phyloP scores from a whole-genome alignment of 2,797 vertebrate genomes.

The Melopsittacus undulatus region DNA sequence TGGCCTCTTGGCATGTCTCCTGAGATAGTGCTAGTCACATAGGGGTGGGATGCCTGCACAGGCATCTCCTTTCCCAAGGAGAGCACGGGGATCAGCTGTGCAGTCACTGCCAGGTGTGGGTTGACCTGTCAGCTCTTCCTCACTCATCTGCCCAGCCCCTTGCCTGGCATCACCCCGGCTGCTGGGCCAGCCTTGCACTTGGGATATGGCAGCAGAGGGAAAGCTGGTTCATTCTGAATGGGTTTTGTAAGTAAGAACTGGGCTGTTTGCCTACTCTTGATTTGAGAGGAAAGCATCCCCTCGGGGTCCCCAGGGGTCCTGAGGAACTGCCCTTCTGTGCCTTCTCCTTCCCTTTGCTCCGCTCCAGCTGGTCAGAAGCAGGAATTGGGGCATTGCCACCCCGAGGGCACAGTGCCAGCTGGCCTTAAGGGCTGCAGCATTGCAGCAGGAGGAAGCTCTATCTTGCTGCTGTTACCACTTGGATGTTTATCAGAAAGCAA shows the following conservation, averaged over 20 bases:
- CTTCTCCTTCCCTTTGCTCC: background rate
- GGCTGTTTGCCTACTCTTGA: background rate
- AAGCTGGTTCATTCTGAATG: rapidly evolving
- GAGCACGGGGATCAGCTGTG: background rate
- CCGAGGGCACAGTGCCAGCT: background rate
- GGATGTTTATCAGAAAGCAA: constrained; percentile 12
- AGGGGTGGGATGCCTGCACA: background rate
- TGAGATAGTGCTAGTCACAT: background rate
- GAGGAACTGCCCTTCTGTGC: background rate
- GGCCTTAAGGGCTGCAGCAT: background rate
- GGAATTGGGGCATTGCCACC: background rate
- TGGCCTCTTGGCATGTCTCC: background rate
- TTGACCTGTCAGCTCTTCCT: background rate
- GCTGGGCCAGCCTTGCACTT: background rate
- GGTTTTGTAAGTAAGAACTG: background rate
- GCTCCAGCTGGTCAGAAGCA: background rate
- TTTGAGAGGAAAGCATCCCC: background rate
- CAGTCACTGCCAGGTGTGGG: background rate
- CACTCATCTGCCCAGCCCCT: background rate
- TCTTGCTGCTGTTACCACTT: background rate
- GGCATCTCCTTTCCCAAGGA: background rate
- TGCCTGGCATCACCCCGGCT: rapidly evolving
- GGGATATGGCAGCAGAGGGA: background rate
- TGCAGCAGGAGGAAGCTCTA: background rate
- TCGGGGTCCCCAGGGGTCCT: background rate